Evolutionary conservation across 2,113 vertebrate species (phyloP).

Genomic region (Syngnathus scovelli): DNA sequence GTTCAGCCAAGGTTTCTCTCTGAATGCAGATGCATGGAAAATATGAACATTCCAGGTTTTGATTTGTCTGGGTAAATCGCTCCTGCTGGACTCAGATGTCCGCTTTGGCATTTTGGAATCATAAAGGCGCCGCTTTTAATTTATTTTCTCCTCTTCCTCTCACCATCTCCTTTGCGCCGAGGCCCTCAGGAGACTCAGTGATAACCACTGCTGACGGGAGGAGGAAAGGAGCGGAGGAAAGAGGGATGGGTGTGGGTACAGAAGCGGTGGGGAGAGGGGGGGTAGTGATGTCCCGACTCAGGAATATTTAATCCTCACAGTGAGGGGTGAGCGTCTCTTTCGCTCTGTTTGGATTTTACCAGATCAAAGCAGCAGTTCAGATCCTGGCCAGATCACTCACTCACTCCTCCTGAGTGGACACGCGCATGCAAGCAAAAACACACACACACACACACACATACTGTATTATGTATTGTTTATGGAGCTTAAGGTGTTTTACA

Average conservation of each 20-base stretch:
- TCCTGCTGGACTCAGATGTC: slow-evolving; percentile 51
- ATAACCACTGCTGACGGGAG: slow-evolving; percentile 60
- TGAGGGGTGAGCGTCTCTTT: slow-evolving; percentile 63
- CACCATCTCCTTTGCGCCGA: slow-evolving; percentile 42
- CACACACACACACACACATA: slow-evolving; percentile 12
- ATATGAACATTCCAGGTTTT: slow-evolving; percentile 40
- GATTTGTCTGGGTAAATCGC: slow-evolving; percentile 55
- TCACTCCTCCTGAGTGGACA: slow-evolving; percentile 43
- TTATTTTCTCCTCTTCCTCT: slow-evolving; percentile 30
- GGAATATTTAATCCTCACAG: slow-evolving; percentile 74
- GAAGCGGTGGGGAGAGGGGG: slow-evolving; percentile 55
- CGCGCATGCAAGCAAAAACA: slow-evolving; percentile 20
- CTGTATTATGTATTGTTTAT: slow-evolving; percentile 14
- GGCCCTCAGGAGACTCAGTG: slow-evolving; percentile 61
- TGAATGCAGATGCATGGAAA: slow-evolving; percentile 14
- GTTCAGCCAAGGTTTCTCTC: slow-evolving; percentile 20
- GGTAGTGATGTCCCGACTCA: slow-evolving; percentile 73
- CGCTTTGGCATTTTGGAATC: slow-evolving; percentile 35
- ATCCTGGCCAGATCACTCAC: slow-evolving; percentile 58
- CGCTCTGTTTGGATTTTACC: slow-evolving; percentile 63
- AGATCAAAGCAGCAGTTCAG: slow-evolving; percentile 69
- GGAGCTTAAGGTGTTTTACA: slow-evolving; percentile 39
- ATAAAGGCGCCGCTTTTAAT: slow-evolving; percentile 37
- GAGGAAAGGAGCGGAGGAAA: slow-evolving; percentile 63
- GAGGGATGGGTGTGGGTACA: slow-evolving; percentile 38